A percentile compares a stretch with the other conserved stretches of the same genome.
These are phyloP conservation scores for Tineola bisselliella DNA, from an alignment of 2,888 invertebrate genomes.

Conservation along the genomic window DNA sequence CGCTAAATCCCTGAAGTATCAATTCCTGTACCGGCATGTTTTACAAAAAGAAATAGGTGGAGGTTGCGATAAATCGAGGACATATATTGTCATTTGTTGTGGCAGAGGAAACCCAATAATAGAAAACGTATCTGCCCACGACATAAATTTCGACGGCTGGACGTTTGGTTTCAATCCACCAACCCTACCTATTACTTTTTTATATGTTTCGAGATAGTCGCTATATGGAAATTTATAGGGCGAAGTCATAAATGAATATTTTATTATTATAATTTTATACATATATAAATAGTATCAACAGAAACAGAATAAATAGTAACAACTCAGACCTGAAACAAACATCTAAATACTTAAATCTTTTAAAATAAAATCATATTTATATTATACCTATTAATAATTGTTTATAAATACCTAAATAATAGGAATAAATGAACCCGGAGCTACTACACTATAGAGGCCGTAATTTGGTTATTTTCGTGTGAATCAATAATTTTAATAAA, in stretches of 20 bases:
- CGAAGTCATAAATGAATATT: not conserved
- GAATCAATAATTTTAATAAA: too few relatives aligned
- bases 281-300: too few relatives aligned
- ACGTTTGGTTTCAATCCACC: constrained; percentile 10
- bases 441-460: too few relatives aligned
- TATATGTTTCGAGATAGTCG: not conserved
- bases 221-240: constrained; percentile 1
- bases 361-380: too few relatives aligned
- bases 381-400: too few relatives aligned
- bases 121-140: constrained; percentile 22
- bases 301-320: too few relatives aligned
- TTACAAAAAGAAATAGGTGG: not conserved
- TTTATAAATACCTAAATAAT: too few relatives aligned
- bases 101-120: constrained; percentile 23
- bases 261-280: not conserved
- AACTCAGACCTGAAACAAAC: too few relatives aligned
- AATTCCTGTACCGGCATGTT: not conserved
- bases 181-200: constrained; percentile 5
- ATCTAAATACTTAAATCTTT: too few relatives aligned
- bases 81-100: constrained; percentile 25
- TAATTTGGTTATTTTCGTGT: too few relatives aligned
- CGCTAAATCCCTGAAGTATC: not conserved
- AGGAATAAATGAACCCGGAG: too few relatives aligned
- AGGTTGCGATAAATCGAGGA: constrained; percentile 2
- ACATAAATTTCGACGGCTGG: constrained; percentile 17